Evolutionary conservation across 2,113 vertebrate species (phyloP), one percentile per base, ranked within the genome.

Genomic region (Cygnus buccinator): DNA sequence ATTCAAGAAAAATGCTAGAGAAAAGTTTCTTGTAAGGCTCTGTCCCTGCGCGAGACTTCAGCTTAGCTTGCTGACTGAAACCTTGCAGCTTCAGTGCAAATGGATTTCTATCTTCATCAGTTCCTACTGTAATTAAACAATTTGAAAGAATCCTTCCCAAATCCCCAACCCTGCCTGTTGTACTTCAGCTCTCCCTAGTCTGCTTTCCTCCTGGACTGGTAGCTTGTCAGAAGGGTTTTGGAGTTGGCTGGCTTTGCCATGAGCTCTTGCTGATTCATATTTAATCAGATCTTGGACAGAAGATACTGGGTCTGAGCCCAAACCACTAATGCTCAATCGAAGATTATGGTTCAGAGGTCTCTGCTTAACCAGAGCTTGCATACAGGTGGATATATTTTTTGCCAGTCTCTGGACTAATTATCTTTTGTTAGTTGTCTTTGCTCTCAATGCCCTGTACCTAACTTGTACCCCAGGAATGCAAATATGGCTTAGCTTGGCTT

Each of bases 341-440:
- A 95, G 81, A 65, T 84, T 54, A 35, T 66, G 43, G 61, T 87
- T 89, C 86, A 75, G 65, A 86, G 77, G 28, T 7, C 61, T 82
- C 46, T 63, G 33, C 70, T 87, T 65, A 54, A 78, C 54, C 66
- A 54, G 70, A 82, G 39, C 57, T 33, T 79, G 74, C 70, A 81
- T 82, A 68, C 70, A 89, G 87, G 73, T 91, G 87, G 54, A n/a
- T 46, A 1, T 63, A 37, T 57, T 91, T 93, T 68, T 68, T 82
- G 70, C 59, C 84, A 75, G 22, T 82, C 84, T 92, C 70, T 3
- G 0, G 35, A 59, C 57, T 93, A 84, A 95, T 96, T 92, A 37
- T 46, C 76, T 65, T 91, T 89, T 76, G 57, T 93, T 87, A 80
- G 66, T 68, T 93, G 44, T 82, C 81, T 92, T 96, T 95, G 89